Percentiles rank a stretch among this genome's conserved stretches.
phyloP scores from a whole-genome alignment of 2,113 vertebrate species.

The Anser brachyrhynchus region DNA sequence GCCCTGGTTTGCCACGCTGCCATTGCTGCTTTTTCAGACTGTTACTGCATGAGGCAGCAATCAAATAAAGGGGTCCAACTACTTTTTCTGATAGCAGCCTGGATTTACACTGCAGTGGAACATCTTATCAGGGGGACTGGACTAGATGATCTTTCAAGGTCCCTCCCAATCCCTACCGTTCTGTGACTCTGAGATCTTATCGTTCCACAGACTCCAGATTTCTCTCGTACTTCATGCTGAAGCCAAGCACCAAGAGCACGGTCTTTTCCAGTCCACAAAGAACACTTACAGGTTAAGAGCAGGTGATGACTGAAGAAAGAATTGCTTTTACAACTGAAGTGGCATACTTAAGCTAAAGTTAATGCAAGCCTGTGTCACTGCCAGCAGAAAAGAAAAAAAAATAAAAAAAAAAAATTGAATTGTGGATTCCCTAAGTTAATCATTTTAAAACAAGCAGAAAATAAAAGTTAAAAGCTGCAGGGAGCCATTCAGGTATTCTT shows the following conservation, averaged over 20 bases:
- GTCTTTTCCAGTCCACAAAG: neutral
- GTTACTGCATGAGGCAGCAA: neutral
- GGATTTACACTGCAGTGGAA: neutral
- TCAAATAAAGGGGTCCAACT: fast-evolving
- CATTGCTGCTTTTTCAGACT: neutral
- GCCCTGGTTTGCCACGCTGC: neutral
- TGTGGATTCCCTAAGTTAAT: neutral
- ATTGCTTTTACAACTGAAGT: neutral
- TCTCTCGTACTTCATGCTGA: neutral
- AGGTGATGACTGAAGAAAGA: neutral
- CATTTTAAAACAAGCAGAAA: neutral
- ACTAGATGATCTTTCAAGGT: too few species aligned
- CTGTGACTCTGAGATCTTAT: too few species aligned
- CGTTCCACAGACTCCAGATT: neutral
- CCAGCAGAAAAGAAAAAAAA: neutral
- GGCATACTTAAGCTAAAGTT: neutral
- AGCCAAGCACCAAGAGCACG: neutral
- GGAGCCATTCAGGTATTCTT: neutral
- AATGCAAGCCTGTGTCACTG: neutral
- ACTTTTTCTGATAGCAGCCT: neutral
- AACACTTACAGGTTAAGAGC: neutral
- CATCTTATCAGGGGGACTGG: neutral
- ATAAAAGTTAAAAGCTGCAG: neutral
- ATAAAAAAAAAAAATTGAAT: neutral
- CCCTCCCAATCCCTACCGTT: too few species aligned